A percentile compares a stretch with the other conserved stretches of the same genome.
Evolutionary conservation across 64 coral and sea anemone species (phyloP).

Genomic region (Actinia tenebrosa): DNA sequence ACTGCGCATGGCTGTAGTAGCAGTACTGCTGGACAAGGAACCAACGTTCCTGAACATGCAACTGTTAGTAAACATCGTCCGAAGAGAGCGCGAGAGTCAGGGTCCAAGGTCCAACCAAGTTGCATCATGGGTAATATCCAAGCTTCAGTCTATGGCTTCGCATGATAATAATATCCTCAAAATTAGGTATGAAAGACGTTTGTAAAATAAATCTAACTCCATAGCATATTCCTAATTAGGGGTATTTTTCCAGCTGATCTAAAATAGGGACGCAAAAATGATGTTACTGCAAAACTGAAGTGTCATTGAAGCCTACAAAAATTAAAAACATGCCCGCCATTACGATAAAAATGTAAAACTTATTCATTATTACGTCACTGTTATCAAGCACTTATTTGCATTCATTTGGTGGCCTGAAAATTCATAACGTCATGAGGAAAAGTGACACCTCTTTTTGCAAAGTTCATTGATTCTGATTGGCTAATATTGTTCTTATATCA

Average conservation of each 20-base stretch:
- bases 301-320: too few relatives aligned
- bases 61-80: conserved; percentile 41
- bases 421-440: too few relatives aligned
- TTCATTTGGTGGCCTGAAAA: too few relatives aligned
- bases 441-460: too few relatives aligned
- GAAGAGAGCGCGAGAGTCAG: conserved; percentile 27
- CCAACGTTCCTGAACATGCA: conserved; percentile 59
- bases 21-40: conserved; percentile 43
- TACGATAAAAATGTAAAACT: too few relatives aligned
- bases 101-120: conserved; percentile 52
- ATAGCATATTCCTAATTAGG: background rate
- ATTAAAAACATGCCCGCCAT: too few relatives aligned
- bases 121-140: conserved; percentile 57
- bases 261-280: too few relatives aligned
- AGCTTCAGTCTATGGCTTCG: conserved; percentile 46
- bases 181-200: conserved; percentile 22
- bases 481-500: too few relatives aligned
- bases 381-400: too few relatives aligned
- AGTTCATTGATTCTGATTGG: background rate
- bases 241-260: too few relatives aligned
- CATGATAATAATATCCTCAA: conserved; percentile 44
- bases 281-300: too few relatives aligned
- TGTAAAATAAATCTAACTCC: background rate
- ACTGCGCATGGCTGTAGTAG: conserved; percentile 68
- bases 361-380: too few relatives aligned